These are phyloP conservation scores for Pasiphila rectangulata DNA, from an alignment of 2,888 invertebrate genomes.

Conservation along the genomic window DNA sequence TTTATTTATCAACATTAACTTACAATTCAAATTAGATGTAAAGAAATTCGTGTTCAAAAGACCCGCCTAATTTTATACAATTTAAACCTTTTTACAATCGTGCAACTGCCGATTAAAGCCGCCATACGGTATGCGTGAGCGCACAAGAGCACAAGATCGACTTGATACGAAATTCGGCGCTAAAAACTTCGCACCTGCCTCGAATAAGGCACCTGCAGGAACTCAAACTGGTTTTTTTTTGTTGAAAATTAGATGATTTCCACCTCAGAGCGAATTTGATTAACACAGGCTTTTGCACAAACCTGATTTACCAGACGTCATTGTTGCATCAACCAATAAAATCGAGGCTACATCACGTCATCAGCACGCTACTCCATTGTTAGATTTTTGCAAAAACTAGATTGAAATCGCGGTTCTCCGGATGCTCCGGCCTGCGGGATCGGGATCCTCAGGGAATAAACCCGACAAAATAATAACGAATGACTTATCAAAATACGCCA, in stretches of 20 bases:
- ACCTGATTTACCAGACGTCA: background rate
- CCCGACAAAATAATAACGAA: background rate
- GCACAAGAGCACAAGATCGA: background rate
- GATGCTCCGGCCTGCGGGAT: too few species aligned
- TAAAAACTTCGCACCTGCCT: constrained; percentile 55
- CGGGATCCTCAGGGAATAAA: too few species aligned
- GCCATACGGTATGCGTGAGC: background rate
- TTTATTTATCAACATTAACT: too few species aligned
- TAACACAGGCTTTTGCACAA: background rate
- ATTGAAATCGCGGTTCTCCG: too few species aligned
- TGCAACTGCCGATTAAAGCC: background rate
- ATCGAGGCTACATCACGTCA: background rate
- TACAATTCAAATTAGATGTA: background rate
- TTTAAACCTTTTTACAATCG: constrained; percentile 1
- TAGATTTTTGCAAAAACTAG: background rate
- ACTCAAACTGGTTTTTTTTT: constrained; percentile 30
- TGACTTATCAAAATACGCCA: constrained; percentile 3
- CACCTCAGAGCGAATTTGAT: background rate
- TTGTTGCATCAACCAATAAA: background rate
- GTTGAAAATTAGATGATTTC: constrained; percentile 14
- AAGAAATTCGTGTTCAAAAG: background rate
- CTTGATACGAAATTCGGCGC: constrained; percentile 42
- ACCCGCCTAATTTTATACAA: constrained; percentile 5
- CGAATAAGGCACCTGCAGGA: constrained; percentile 37
- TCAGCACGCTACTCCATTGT: background rate